Evolutionary conservation across 2,797 vertebrate species (phyloP), one percentile per base, ranked within the genome.

Genomic region (Xyrichtys novacula): DNA sequence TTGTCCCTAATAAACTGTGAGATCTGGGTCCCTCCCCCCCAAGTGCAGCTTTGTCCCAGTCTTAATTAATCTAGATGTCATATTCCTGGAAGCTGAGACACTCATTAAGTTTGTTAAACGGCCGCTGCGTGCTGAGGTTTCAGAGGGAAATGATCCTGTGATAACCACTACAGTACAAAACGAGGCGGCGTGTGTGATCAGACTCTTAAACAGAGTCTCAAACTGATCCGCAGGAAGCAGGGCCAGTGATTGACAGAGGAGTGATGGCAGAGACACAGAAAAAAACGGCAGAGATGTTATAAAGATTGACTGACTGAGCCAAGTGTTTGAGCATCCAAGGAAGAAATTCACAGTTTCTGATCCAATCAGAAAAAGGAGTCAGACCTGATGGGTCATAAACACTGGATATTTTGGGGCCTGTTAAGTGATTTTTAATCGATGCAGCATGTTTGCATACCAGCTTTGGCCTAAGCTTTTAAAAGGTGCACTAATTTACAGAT

Each of bases 31-130:
- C 38, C n/a, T 10, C 32, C 49, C 69, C 34, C 71, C 54, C 6
- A 40, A 69, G 55, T 44, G 77, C 60, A 56, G 34, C 52, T 65
- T 76, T 74, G 47, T 39, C 67, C 73, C 65, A 55, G 55, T 60
- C 64, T 63, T 85, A 85, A 88, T 91, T 85, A 78, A 83, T 87
- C 75, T 68, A 63, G 55, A 71, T 76, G 80, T 58, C 73, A 77
- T n/a, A 28, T 25, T 73, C 62, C 70, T 73, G 68, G 73, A 89
- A 71, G 78, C 29, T 76, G 65, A 74, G 59, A 56, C 60, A 23
- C 72, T 82, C 68, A 89, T 89, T 88, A 81, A 71, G 48, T 78
- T 84, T 88, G 83, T 65, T 78, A 78, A 90, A 89, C 22, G 31
- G 69, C 17, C 15, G 16, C 46, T 17, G 62, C 71, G 70, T 26